Base-by-base conservation (phyloP, 2,888 invertebrate genomes). In the Endotricha flammealis region DNA sequence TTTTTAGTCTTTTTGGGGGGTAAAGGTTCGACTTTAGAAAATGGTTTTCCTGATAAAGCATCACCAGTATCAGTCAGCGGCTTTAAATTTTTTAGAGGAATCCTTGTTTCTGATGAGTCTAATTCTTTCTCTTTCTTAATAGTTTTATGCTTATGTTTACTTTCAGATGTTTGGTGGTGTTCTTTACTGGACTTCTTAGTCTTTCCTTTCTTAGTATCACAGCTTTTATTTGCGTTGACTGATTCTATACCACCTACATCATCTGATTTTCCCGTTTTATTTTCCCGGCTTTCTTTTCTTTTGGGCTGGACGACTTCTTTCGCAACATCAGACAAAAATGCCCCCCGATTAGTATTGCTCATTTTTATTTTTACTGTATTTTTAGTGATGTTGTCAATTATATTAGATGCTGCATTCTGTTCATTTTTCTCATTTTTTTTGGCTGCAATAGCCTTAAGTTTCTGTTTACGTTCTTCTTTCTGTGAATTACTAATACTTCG, bases 331-430 rank as follows among this genome's bases (percentile, higher is more conserved):
- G 74, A 76, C 29, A 91, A 68, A 53, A 90, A 89, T 23, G 88
- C 88, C 0, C 89, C 89, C 16, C 91, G 80, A 47, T 89, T 90
- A 16, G 77, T 75, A 12, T 67, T 49, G 0, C 89, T 88, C 4
- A 88, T 47, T 64, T 89, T 91, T 0, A 86, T 78, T 59, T 64
- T 69, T 29, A 54, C 48, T 27, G 61, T 47, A 38, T 47, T 34
- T 58, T 72, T 72, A 40, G 39, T 65, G 3, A 50, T 29, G 39
- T 54, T 63, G 16, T 57, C 57, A 42, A 45, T 36, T 34, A 37
- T 35, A 35, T 46, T 50, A 41, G 56, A 67, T 35, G 20, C 34
- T 39, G 41, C 25, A 41, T 50, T 38, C 38, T 42, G 24, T 40
- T 68, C 59, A 41, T 3, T 20, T 23, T 68, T 63, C 20, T 59